Percentiles rank a stretch among this genome's conserved stretches.
Conservation (phyloP, 2,888 invertebrate species). For the Serripes groenlandicus region DNA sequence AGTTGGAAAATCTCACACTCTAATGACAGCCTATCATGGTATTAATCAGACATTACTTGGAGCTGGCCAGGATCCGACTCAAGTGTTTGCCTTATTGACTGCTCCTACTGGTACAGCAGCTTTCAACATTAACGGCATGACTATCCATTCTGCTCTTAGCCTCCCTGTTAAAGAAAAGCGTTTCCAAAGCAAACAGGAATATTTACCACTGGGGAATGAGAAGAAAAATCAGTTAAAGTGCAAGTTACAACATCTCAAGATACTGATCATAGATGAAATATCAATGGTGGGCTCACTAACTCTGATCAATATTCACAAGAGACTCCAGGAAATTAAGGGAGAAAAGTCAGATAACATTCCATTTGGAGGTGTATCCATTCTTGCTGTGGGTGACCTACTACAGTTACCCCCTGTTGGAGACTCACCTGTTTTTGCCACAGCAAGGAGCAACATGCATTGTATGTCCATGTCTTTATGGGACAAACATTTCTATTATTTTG, state of each 20-base stretch:
- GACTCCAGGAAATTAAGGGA: conserved; percentile 28
- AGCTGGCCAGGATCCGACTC: conserved; percentile 27
- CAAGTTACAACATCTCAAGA: conserved; percentile 36
- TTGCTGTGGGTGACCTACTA: conserved; percentile 9
- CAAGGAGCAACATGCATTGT: too few species aligned
- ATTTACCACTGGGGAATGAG: conserved; percentile 23
- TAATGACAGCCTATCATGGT: conserved; percentile 41
- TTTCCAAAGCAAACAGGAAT: conserved; percentile 2
- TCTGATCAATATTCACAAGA: not conserved
- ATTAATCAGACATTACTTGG: conserved; percentile 21
- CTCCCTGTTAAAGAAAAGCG: conserved; percentile 45
- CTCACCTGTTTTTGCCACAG: conserved; percentile 37
- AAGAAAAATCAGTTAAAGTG: conserved; percentile 37
- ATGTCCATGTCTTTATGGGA: too few species aligned
- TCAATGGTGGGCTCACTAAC: conserved; percentile 35
- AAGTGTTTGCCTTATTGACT: conserved; percentile 42
- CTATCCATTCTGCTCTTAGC: conserved; percentile 55
- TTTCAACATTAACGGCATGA: conserved; percentile 51
- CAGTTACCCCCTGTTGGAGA: conserved; percentile 30
- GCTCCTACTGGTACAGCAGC: conserved; percentile 61
- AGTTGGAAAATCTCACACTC: conserved; percentile 35
- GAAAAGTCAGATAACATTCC: not conserved
- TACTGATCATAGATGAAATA: conserved; percentile 58
- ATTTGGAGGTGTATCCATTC: conserved; percentile 1
- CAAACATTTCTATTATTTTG: too few species aligned